Conservation (phyloP, 2,113 vertebrate species). For the Corythoichthys haematopterus region DNA sequence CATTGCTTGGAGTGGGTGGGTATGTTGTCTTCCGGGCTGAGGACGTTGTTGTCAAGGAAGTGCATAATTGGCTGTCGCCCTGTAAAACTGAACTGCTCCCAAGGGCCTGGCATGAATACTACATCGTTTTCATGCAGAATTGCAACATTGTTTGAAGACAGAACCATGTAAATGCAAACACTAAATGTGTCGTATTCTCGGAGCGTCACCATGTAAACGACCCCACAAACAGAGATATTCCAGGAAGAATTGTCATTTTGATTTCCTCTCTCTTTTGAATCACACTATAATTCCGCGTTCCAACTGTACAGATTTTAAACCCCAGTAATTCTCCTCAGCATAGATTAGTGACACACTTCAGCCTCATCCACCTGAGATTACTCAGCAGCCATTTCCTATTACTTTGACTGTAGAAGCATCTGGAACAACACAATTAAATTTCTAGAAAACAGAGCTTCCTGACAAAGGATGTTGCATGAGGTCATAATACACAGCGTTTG, state of each 20-base stretch:
- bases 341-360: constrained; percentile 29
- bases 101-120: no score
- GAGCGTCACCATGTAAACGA: neutral
- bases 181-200: no score
- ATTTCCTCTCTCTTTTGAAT: constrained; percentile 14
- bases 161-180: no score
- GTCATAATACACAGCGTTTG: constrained; percentile 10
- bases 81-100: no score
- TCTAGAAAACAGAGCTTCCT: constrained; percentile 50
- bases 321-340: constrained; percentile 57
- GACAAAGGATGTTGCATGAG: constrained; percentile 27
- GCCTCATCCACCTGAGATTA: constrained; percentile 54
- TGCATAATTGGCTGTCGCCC: no score
- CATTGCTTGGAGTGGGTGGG: no score
- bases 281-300: constrained; percentile 30
- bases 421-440: constrained; percentile 50
- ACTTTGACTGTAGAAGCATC: constrained; percentile 54
- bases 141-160: no score
- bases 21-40: no score
- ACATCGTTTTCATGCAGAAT: no score
- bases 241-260: no score
- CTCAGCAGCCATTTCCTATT: constrained; percentile 53
- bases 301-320: constrained; percentile 70
- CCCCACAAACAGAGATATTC: no score
- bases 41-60: no score